A percentile compares a stretch with the other conserved stretches of the same genome.
Conservation (phyloP, 2,113 vertebrate species). For the Syngnathus scovelli region DNA sequence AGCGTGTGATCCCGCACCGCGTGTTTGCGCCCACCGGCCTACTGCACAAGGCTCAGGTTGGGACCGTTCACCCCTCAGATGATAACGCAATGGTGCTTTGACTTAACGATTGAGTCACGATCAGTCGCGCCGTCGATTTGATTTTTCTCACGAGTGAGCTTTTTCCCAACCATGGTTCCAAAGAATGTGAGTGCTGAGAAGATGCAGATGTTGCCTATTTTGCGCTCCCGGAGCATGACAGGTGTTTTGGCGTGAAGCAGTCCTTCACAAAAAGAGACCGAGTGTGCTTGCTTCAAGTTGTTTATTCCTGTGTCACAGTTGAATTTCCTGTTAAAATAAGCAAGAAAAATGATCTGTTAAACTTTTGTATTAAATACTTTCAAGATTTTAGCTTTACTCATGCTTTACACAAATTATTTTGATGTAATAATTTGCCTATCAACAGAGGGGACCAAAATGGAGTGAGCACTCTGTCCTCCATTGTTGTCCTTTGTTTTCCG, state of each 20-base stretch:
- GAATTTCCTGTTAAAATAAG: background rate
- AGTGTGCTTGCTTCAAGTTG: background rate
- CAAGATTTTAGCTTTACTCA: no score
- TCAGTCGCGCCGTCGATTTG: no score
- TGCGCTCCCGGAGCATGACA: no score
- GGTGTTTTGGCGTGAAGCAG: background rate
- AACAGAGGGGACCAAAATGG: background rate
- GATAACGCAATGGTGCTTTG: conserved; percentile 18
- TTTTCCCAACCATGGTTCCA: no score
- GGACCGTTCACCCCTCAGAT: conserved; percentile 34
- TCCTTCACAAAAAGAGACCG: background rate
- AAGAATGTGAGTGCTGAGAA: no score
- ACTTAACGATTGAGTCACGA: background rate
- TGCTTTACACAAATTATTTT: no score
- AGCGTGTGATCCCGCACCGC: conserved; percentile 81
- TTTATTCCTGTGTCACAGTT: background rate
- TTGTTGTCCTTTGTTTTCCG: background rate
- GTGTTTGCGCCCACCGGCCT: conserved; percentile 81
- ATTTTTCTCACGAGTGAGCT: no score
- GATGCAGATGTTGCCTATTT: no score
- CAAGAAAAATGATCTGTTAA: background rate
- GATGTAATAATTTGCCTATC: background rate
- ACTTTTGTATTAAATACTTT: no score
- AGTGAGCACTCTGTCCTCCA: background rate
- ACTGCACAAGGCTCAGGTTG: conserved; percentile 64